Evolutionary conservation across 1,140 invertebrate genomes (phyloP).

Genomic region (Gonioctena quinquepunctata): DNA sequence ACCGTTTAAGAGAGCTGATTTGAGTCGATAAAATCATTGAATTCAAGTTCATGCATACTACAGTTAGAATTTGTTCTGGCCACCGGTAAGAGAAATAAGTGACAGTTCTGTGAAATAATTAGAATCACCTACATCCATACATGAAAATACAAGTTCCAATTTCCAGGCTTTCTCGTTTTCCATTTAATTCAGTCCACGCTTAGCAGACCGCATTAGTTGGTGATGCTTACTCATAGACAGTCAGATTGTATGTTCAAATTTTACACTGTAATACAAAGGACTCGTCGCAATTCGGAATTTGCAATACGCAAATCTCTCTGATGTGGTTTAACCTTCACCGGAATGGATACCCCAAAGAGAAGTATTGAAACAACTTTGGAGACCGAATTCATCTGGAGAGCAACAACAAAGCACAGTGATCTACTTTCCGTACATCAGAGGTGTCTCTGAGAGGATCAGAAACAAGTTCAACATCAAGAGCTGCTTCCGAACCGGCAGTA

Average conservation of each 20-base stretch:
- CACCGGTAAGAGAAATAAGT: neutral
- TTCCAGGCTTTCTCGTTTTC: constrained; percentile 32
- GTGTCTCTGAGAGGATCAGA: too few relatives aligned
- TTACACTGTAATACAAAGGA: constrained; percentile 33
- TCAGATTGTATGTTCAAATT: constrained; percentile 33
- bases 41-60: constrained; percentile 14
- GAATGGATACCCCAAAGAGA: too few relatives aligned
- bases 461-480: too few relatives aligned
- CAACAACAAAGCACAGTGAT: too few relatives aligned
- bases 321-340: neutral
- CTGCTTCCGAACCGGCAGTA: too few relatives aligned
- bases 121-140: neutral
- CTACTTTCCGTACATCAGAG: neutral
- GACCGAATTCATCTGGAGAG: too few relatives aligned
- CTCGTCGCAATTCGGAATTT: constrained; percentile 24
- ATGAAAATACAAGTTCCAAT: constrained; percentile 29
- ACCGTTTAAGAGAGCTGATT: too few relatives aligned
- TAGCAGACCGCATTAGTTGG: constrained; percentile 29
- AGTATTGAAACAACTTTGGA: too few relatives aligned
- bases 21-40: neutral
- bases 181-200: constrained; percentile 32
- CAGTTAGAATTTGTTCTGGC: too few relatives aligned
- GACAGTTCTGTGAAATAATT: neutral
- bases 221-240: constrained; percentile 29
- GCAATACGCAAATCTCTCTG: constrained; percentile 7